phyloP scores from a whole-genome alignment of 2,888 invertebrate species.

The Noctua pronuba region DNA sequence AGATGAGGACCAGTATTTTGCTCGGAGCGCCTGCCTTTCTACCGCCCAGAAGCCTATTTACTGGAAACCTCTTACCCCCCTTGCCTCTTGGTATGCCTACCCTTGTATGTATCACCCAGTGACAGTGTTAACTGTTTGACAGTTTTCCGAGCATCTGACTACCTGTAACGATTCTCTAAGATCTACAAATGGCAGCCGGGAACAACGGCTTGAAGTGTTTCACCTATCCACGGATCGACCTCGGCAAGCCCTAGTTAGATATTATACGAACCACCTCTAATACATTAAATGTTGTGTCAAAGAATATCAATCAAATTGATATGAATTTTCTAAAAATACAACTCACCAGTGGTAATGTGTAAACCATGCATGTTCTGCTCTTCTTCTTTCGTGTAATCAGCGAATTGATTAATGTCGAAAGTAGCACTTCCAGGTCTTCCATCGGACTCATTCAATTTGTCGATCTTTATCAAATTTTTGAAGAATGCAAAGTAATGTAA shows the following conservation, averaged over 20 bases:
- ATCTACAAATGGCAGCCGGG: no score
- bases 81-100: no score
- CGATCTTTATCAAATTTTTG: constrained; percentile 66
- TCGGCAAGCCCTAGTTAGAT: neutral
- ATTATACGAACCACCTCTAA: neutral
- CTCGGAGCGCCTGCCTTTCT: no score
- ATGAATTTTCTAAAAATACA: neutral
- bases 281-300: neutral
- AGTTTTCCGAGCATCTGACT: no score
- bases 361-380: constrained; percentile 55
- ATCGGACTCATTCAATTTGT: constrained; percentile 22
- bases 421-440: constrained; percentile 37
- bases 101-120: no score
- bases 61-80: no score
- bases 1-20: no score
- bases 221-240: neutral
- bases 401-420: constrained; percentile 72
- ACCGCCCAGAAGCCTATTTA: no score
- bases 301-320: neutral
- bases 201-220: no score
- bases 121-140: no score
- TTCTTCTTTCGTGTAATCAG: constrained; percentile 74
- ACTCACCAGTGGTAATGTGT: neutral
- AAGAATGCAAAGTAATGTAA: constrained; percentile 72
- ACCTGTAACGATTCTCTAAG: no score